Evolutionary conservation across 1,140 invertebrate species (phyloP), one percentile per base, ranked within the genome.

Genomic region (Drosophila virilis): DNA sequence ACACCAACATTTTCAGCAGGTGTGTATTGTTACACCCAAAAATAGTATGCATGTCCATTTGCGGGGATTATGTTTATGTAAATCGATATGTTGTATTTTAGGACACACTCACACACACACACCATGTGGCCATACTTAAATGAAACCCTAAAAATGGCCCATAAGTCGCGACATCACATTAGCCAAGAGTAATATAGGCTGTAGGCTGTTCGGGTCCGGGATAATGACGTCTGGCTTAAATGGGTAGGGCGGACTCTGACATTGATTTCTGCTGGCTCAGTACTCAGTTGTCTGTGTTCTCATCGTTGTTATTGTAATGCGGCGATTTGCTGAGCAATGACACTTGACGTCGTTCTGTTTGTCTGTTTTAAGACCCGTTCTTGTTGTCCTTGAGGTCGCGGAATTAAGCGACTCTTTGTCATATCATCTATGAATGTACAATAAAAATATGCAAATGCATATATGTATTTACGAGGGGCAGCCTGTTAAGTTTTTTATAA

Each of bases 101-200:
- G 22, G n/a, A n/a, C n/a, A n/a, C n/a, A n/a, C n/a, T n/a, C n/a
- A 28, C n/a, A 35, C 13, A 9, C 12, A 28, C 40, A 58, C 5
- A 52, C 9, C 12, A 15, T 13, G 40, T 17, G 54, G 37, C 37
- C 12, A 48, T 50, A 66, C 68, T 86, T 70, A 67, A 88, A 80
- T 88, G 83, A 86, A 88, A 71, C 76, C 83, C 68, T 82, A 79
- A 74, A 86, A 82, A 79, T 88, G 58, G 68, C 55, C 83, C 76
- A 88, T 82, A 86, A 86, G 83, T 86, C 83, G 83, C 83, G 66
- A 73, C 83, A 81, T 82, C 67, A 66, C 83, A 86, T 88, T 78
- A 86, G 76, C 83, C 51, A 15, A 40, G 64, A 60, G 64, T 48
- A 54, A 73, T 73, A 33, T 59, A 22, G 50, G 46, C 69, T 79